These are phyloP conservation scores for Galemys pyrenaicus DNA, from an alignment of 2,113 vertebrate species.

Conservation along the genomic window DNA sequence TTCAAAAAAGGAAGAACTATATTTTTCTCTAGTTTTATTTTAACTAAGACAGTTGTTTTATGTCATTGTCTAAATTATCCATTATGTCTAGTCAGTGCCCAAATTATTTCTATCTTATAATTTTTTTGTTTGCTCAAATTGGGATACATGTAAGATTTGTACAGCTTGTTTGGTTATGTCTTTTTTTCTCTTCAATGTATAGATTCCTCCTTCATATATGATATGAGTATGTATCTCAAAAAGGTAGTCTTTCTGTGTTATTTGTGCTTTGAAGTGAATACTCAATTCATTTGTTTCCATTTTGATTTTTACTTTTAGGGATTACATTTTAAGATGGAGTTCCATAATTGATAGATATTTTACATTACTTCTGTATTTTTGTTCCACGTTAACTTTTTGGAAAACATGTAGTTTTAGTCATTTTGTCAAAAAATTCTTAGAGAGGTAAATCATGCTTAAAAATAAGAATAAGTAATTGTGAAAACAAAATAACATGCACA, in stretches of 20 bases:
- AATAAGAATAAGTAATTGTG: not conserved
- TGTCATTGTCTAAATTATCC: too few species aligned
- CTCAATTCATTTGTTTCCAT: not conserved
- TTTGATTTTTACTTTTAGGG: slow-evolving; percentile 31
- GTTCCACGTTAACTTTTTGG: slow-evolving; percentile 4
- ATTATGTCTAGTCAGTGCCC: not conserved
- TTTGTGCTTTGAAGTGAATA: not conserved
- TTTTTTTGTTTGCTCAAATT: not conserved
- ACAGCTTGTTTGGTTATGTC: not conserved
- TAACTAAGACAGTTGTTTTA: not conserved
- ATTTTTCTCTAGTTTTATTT: not conserved
- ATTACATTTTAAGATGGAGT: slow-evolving; percentile 40
- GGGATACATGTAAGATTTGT: not conserved
- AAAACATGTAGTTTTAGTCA: not conserved
- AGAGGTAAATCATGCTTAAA: slow-evolving; percentile 6
- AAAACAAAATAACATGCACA: not conserved
- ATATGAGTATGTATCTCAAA: not conserved
- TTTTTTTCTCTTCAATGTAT: not conserved
- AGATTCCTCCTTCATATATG: not conserved
- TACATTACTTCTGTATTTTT: not conserved
- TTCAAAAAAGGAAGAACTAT: not conserved
- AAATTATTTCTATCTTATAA: not conserved
- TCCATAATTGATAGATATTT: slow-evolving; percentile 32
- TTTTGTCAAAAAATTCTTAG: slow-evolving; percentile 21
- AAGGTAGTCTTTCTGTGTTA: not conserved